Evolutionary conservation across 2,888 invertebrate genomes (phyloP), one percentile per base, ranked within the genome.

Genomic region (Noctuana brunneofusca): DNA sequence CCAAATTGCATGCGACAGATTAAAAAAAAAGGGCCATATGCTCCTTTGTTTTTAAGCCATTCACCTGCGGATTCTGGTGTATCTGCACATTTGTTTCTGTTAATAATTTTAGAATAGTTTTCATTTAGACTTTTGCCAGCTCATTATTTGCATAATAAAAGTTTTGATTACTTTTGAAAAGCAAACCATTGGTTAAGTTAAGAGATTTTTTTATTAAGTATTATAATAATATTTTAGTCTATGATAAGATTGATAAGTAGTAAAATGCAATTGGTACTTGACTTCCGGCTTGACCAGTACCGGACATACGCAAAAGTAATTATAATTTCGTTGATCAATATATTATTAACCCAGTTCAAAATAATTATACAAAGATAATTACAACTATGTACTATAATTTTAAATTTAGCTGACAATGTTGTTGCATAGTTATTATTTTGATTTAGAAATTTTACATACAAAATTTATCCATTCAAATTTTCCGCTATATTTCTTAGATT

Each of bases 1-100:
- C 68, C 65, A 70, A 67, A 70, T 84, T 75, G 79, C 86, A 87
- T 71, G 75, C 70, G 64, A 85, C 86, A 82, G 86, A 82, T 80
- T 75, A 68, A 69, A 64, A 68, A 71, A 56, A 52, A 50, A 54
- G 53, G 54, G 38, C 38, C 38, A 38, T 16, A 30, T 43, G 20
- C 30, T 35, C 6, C 27, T 1, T 41, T 30, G n/a, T 54, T 50
- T 56, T 50, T 56, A 14, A 24, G 16, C 27, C 22, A 48, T 41
- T 12, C 12, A 0, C 22, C 38, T 8, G 6, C n/a, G 46, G 54
- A 54, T 24, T 54, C 60, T 22, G 3, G 32, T 14, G 20, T 46
- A 53, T 52, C 32, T 32, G 20, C 22, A 49, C 16, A 38, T 22
- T 48, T 18, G 1, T 43, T 14, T 14, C 18, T 18, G 16, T 16